Conservation (phyloP, 2,888 invertebrate genomes). For the Nebria salina region DNA sequence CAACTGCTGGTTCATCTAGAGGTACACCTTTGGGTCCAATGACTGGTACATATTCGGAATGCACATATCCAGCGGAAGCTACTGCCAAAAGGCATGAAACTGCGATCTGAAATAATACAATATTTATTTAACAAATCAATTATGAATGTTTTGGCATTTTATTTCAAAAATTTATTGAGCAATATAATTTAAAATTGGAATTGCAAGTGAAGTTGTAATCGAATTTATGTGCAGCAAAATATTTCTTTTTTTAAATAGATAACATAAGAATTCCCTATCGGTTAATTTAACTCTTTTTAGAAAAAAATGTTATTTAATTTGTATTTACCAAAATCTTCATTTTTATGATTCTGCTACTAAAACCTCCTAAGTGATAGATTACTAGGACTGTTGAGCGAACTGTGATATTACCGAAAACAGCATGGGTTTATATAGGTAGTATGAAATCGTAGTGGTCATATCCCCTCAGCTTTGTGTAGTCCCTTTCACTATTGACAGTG, state of each 20-base stretch:
- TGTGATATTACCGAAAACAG: slow-evolving; percentile 42
- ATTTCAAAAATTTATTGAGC: not conserved
- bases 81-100: slow-evolving; percentile 62
- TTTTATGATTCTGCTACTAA: slow-evolving; percentile 33
- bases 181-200: not conserved
- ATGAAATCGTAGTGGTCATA: not conserved
- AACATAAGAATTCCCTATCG: not conserved
- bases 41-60: slow-evolving; percentile 56
- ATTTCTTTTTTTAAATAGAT: too few species aligned
- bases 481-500: slow-evolving; percentile 35
- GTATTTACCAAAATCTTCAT: slow-evolving; percentile 49
- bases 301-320: not conserved
- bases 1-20: slow-evolving; percentile 65
- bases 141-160: not conserved
- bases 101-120: slow-evolving; percentile 57
- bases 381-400: slow-evolving; percentile 50
- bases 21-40: slow-evolving; percentile 67
- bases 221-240: not conserved
- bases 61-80: slow-evolving; percentile 63
- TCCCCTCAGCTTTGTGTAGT: slow-evolving; percentile 39
- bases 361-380: slow-evolving; percentile 49
- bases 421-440: slow-evolving; percentile 47
- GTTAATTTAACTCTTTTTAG: not conserved
- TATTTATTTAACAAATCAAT: not conserved
- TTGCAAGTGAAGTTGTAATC: not conserved